Evolutionary conservation across 1,140 invertebrate genomes (phyloP), one percentile per base, ranked within the genome.

Genomic region (Lepidotrigona ventralis): DNA sequence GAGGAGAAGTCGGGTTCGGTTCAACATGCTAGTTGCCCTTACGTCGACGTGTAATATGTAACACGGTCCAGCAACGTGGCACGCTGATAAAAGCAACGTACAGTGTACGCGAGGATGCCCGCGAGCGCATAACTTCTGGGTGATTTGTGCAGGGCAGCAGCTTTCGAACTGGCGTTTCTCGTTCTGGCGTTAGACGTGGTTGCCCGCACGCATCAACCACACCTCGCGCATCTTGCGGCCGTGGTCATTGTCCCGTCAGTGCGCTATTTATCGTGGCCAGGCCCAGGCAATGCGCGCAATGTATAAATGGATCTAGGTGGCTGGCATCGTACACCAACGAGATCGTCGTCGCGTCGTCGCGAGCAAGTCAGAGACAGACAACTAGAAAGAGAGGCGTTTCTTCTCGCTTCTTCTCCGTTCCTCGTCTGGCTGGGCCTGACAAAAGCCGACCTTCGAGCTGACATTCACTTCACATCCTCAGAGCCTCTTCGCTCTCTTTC

Each of bases 401-500:
- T 75, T 29, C 54, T 68, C 46, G 33, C 46, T 19, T 60, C 70
- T 71, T 46, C 46, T 56, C 15, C 29, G 17, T 46, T 53, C 5
- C 79, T 56, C 9, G 79, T 85, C 56, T 17, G 39, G 46, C 76
- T 54, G 84, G 79, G 70, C 89, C 92, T 93, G 93, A 94, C 93
- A 94, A 94, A 94, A 94, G 93, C 92, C 91, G 93, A 92, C 93
- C 93, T 94, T 94, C 93, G 91, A 86, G 90, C 93, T 93, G 93
- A 93, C 93, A 93, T 94, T 94, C 93, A 93, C 93, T 93, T 91
- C 88, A 77, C 82, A 85, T 85, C 72, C 86, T 33, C 33, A 33
- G 79, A 86, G 74, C 64, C 70, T 81, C 79, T 80, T 74, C 69
- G 68, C 26, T 51, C 74, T 51, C 29, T 54, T 9, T 72, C 68